These are phyloP conservation scores for Gracilinanus agilis DNA, from an alignment of 2,113 vertebrate species.

Conservation along the genomic window DNA sequence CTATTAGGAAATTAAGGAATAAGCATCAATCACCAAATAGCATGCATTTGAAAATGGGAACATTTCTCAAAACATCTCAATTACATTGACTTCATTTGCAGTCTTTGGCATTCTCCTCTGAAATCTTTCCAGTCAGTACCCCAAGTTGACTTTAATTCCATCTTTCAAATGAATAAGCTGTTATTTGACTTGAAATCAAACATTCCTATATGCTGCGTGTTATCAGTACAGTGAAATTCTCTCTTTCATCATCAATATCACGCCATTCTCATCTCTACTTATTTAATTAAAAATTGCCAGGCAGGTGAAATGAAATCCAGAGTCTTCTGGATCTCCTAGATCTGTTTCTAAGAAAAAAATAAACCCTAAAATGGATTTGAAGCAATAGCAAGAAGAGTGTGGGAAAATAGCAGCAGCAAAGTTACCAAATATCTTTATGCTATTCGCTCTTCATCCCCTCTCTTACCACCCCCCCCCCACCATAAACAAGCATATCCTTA, in stretches of 20 bases:
- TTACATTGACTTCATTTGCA: slow-evolving; percentile 28
- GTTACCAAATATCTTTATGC: slow-evolving; percentile 55
- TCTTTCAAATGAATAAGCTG: slow-evolving; percentile 37
- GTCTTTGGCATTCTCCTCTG: background rate
- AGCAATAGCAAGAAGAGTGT: slow-evolving; percentile 55
- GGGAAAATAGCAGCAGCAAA: slow-evolving; percentile 32
- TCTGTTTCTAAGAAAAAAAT: slow-evolving; percentile 8
- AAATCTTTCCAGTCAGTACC: slow-evolving; percentile 51
- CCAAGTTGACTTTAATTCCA: slow-evolving; percentile 57
- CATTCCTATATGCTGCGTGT: slow-evolving; percentile 55
- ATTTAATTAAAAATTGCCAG: slow-evolving; percentile 49
- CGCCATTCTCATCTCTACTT: slow-evolving; percentile 6
- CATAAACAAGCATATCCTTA: background rate
- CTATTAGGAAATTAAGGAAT: slow-evolving; percentile 7
- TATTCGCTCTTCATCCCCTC: slow-evolving; percentile 10
- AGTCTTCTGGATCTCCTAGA: slow-evolving; percentile 40
- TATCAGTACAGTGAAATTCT: background rate
- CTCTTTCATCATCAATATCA: slow-evolving; percentile 36
- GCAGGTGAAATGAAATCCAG: slow-evolving; percentile 43
- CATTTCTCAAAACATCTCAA: slow-evolving; percentile 22
- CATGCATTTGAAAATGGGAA: slow-evolving; percentile 38
- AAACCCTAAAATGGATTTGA: slow-evolving; percentile 37
- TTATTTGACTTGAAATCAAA: slow-evolving; percentile 56
- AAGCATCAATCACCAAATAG: background rate
- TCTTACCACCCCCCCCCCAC: background rate